Evolutionary conservation across 92 coral and sea anemone genomes (phyloP), one percentile per base, ranked within the genome.

Genomic region (Zoanthus sociatus): DNA sequence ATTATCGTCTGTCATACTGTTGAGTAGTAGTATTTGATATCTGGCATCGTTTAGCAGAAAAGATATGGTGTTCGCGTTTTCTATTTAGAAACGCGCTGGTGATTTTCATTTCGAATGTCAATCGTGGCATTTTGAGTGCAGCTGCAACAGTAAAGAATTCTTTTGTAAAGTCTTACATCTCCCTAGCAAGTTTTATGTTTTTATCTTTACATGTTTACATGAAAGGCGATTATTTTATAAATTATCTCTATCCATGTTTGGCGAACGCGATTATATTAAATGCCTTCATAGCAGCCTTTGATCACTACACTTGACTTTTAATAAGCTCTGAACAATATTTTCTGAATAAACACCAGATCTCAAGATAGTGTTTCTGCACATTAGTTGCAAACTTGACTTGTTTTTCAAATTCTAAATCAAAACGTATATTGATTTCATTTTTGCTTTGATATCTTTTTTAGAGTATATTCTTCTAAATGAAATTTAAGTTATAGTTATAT

Each of bases 71-170:
- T n/a, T 78, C 6, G 3, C 6, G 72, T 66, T 45, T 81, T 73
- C 26, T 45, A 20, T 45, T 20, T 13, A 47, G 85, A 81, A 60
- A 46, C 63, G 85, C 73, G 44, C 61, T n/a, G 26, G 44, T 21
- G 32, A 44, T 14, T 58, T 67, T 81, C 47, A 11, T 50, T 2
- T 81, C 75, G 85, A 81, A 81, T 81, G 85, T 81, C 85, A 44
- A 3, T 45, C 26, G 8, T 44, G 31, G 47, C 15, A 1, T 18
- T 50, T 26, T 64, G 60, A 47, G 42, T 11, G 84, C 84, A 44
- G 73, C 74, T 67, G 6, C 45, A 15, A 44, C 15, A 11, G 66
- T 46, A 21, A 81, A 70, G 85, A 56, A 45, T 63, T 45, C 64
- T 81, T 81, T 45, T 66, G 75, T 46, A 60, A 45, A 68, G 47